Conservation (phyloP, 2,113 vertebrate species). For the Mormyrus iriodes region DNA sequence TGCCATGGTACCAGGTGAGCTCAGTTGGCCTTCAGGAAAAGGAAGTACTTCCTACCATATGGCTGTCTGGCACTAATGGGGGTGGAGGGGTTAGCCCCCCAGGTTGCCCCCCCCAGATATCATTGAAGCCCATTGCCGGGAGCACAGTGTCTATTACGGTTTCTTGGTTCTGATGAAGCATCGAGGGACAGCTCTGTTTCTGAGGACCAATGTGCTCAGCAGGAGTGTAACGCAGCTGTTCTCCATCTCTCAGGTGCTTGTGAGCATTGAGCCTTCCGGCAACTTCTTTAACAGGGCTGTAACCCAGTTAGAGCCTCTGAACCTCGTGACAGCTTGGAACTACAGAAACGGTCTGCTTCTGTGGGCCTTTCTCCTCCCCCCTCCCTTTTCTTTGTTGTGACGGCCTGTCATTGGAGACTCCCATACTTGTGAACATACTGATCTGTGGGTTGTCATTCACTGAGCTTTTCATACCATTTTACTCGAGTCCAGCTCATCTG, state of each 20-base stretch:
- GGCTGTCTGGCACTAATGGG: not conserved
- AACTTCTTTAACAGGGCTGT: conserved; percentile 18
- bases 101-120: not conserved
- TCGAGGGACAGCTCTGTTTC: not conserved
- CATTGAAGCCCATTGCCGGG: not conserved
- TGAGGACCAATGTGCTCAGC: not conserved
- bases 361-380: not conserved
- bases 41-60: conserved; percentile 29
- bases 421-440: not conserved
- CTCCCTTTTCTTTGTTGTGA: not conserved
- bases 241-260: not conserved
- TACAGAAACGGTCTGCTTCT: not conserved
- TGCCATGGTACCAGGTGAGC: conserved; percentile 7
- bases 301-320: conserved; percentile 19
- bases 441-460: not conserved
- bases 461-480: not conserved
- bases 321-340: not conserved
- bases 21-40: conserved; percentile 34
- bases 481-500: not conserved
- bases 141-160: not conserved
- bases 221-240: not conserved
- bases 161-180: not conserved
- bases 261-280: not conserved
- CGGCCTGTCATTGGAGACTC: not conserved
- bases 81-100: not conserved